Evolutionary conservation across 1,140 invertebrate genomes (phyloP), one percentile per base, ranked within the genome.

Genomic region (Marisa cornuarietis): DNA sequence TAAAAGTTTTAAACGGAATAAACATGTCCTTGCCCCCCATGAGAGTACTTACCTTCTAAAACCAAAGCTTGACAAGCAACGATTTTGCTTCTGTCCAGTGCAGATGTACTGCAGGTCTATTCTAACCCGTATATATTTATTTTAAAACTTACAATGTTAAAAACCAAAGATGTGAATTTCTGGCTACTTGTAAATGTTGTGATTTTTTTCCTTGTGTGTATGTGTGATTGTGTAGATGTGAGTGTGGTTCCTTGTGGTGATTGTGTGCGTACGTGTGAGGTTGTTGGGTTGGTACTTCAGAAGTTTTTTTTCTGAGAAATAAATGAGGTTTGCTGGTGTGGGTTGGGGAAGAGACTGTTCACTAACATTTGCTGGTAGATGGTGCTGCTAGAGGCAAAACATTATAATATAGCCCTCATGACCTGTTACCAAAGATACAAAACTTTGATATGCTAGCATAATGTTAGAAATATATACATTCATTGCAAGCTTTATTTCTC

Each of bases 311-410:
- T 9, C 66, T 69, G 66, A 10, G 4, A 9, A 14, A 51, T 6
- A 13, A 51, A 51, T 49, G 72, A 52, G 72, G 72, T 74, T 22
- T 74, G 72, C 54, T 42, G 51, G 72, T 54, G 72, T 9, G 72
- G 11, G 72, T 31, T 10, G 14, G 71, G 9, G 7, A 31, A 49
- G 20, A 22, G 42, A 22, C 2, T 10, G 49, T 16, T 22, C 26
- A 72, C 20, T 22, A 24, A 49, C 13, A 6, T 49, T 31, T 6
- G 26, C 65, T 24, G 26, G 26, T 31, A 68, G 65, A 68, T 31
- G 26, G 65, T 24, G 65, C n/a, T 68, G 22, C 22, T 68, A 8
- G n/a, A 68, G 10, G 26, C 26, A 68, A 24, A 31, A 24, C 13
- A n/a, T 20, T 18, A 63, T 24, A 68, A 11, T 31, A 68, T 31